Base-by-base conservation (phyloP, 2,888 invertebrate species). In the Yponomeuta evonymella region DNA sequence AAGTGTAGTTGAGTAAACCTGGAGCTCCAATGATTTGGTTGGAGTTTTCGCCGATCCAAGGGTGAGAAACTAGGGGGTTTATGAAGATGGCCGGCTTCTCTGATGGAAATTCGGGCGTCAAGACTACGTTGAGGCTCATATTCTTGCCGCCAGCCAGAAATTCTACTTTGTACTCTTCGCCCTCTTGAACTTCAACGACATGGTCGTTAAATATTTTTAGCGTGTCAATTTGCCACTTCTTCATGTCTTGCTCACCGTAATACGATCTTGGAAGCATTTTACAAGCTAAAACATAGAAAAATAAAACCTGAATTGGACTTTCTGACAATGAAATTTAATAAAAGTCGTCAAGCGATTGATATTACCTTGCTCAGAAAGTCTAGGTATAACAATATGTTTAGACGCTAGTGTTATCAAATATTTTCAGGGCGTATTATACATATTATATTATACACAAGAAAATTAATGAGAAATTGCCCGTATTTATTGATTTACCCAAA, bases 121-220 rank as follows among this genome's bases (percentile, higher is more conserved):
- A 79, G 30, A 94, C 87, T 33, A 96, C 94, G 80, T 94, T 94
- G 74, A 97, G 87, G 72, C 93, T 93, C 87, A 96, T 94, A 79
- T 93, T 94, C 77, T 93, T 94, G 29, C 93, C 93, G 36, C 94
- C 95, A 64, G 95, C 94, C 63, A 89, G 85, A 78, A 97, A 97
- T 77, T 94, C 93, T 1, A 96, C 93, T 76, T 94, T 93, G 79
- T 96, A 97, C 79, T 96, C 96, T 0, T 93, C 92, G 79, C 95
- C 94, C 82, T 95, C 95, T 67, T 90, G 90, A 1, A 96, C 86
- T 90, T 96, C 96, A 36, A 93, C 87, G 33, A 97, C 97, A 90
- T 96, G 95, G 77, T 95, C 96, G 83, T 97, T 97, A 81, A 96
- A 97, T 77, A 96, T 94, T 90, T 96, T 96, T 75, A 97, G 84